phyloP scores from a whole-genome alignment of 2,888 invertebrate species.

The Punctoribates punctum region DNA sequence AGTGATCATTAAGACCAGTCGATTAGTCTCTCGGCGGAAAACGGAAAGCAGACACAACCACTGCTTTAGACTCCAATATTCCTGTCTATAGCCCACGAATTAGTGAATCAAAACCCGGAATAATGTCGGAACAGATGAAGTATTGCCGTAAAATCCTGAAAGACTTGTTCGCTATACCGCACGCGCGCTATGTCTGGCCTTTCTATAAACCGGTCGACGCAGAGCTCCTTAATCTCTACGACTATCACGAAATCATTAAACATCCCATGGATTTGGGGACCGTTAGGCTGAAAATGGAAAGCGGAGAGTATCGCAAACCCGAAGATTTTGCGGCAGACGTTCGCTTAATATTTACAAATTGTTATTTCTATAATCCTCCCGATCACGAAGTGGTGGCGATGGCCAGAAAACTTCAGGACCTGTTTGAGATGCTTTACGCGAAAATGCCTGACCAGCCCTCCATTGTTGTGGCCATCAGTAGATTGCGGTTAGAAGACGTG shows the following conservation, averaged over 20 bases:
- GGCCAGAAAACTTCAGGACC: slow-evolving; percentile 95
- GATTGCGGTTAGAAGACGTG: too few species aligned
- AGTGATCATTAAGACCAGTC: too few species aligned
- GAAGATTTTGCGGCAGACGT: slow-evolving; percentile 94
- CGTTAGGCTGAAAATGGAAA: slow-evolving; percentile 96
- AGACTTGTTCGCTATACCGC: slow-evolving; percentile 49
- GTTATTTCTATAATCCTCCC: slow-evolving; percentile 98
- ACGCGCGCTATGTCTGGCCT: slow-evolving; percentile 86
- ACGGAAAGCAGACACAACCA: slow-evolving; percentile 98
- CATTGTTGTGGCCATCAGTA: too few species aligned
- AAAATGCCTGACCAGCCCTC: slow-evolving; percentile 88
- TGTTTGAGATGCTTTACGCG: slow-evolving; percentile 94
- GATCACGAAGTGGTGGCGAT: slow-evolving; percentile 98
- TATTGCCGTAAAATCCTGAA: slow-evolving; percentile 48
- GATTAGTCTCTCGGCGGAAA: too few species aligned
- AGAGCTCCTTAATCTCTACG: slow-evolving; percentile 83
- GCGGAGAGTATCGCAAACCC: slow-evolving; percentile 84
- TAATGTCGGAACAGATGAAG: slow-evolving; percentile 49
- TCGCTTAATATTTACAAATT: slow-evolving; percentile 96
- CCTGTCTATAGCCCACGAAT: slow-evolving; percentile 44
- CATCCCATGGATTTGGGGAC: slow-evolving; percentile 99
- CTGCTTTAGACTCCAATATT: slow-evolving; percentile 60
- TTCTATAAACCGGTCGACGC: slow-evolving; percentile 99
- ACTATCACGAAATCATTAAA: slow-evolving; percentile 96
- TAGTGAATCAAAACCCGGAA: slow-evolving; percentile 65